phyloP scores from a whole-genome alignment of 2,113 vertebrate genomes.

The Erinaceus europaeus region DNA sequence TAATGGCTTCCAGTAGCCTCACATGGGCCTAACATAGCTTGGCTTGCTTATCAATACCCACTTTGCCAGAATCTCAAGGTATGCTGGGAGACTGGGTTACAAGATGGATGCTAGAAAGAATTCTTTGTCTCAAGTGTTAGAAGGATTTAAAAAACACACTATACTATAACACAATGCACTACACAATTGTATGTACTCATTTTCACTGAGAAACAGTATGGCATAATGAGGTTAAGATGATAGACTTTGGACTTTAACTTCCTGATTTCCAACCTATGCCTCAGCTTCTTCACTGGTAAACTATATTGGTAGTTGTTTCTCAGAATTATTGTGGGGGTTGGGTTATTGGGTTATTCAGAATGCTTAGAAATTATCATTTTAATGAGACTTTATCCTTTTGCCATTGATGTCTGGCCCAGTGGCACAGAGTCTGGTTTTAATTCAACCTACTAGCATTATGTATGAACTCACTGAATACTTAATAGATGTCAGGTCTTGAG shows the following conservation, averaged over 20 bases:
- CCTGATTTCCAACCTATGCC: background rate
- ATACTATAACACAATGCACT: background rate
- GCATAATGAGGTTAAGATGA: background rate
- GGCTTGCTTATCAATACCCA: background rate
- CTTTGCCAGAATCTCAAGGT: background rate
- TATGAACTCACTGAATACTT: background rate
- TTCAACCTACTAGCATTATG: background rate
- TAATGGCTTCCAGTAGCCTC: background rate
- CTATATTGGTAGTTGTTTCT: background rate
- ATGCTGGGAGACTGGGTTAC: background rate
- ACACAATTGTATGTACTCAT: background rate
- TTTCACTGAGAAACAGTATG: background rate
- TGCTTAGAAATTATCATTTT: background rate
- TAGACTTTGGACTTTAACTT: background rate
- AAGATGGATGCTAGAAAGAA: background rate
- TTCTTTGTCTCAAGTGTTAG: background rate
- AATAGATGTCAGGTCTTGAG: background rate
- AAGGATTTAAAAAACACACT: background rate
- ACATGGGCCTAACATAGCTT: background rate
- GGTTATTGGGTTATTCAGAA: background rate
- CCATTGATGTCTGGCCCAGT: background rate
- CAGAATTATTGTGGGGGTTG: background rate
- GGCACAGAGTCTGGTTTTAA: background rate
- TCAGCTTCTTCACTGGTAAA: background rate
- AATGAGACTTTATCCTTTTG: background rate